Conservation (phyloP, 2,113 vertebrate species). For the Phocoena sinus region DNA sequence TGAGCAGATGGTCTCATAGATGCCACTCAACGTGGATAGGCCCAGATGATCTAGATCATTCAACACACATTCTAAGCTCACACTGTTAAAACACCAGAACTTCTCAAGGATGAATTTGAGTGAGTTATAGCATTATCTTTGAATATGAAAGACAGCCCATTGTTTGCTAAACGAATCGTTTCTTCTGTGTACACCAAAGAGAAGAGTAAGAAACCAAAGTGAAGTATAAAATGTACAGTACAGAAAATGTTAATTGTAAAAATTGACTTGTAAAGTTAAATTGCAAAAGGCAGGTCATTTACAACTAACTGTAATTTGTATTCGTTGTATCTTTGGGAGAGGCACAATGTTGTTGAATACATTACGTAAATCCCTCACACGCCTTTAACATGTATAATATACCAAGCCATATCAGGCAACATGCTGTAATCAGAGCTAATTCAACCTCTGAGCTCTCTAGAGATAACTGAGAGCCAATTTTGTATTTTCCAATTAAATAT, state of each 20-base stretch:
- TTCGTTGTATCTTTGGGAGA: background rate
- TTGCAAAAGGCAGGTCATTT: background rate
- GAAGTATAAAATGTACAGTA: background rate
- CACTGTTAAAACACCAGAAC: background rate
- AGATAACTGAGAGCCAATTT: background rate
- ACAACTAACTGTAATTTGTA: background rate
- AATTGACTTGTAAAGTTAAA: slow-evolving; percentile 18
- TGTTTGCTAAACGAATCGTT: background rate
- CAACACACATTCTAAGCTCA: background rate
- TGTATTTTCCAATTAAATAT: background rate
- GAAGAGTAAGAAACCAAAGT: background rate
- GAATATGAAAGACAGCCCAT: background rate
- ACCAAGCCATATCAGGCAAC: background rate
- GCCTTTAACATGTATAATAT: background rate
- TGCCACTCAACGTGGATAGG: background rate
- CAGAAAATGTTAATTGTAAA: slow-evolving; percentile 13
- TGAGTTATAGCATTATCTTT: background rate
- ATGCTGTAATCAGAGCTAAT: background rate
- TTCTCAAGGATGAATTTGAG: background rate
- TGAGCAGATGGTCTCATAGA: background rate
- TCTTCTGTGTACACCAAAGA: background rate
- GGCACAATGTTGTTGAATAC: background rate
- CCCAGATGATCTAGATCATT: background rate
- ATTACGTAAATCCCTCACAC: background rate
- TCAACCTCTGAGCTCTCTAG: background rate